Conservation (phyloP, 1,140 invertebrate species). For the Antheraea mylitta region DNA sequence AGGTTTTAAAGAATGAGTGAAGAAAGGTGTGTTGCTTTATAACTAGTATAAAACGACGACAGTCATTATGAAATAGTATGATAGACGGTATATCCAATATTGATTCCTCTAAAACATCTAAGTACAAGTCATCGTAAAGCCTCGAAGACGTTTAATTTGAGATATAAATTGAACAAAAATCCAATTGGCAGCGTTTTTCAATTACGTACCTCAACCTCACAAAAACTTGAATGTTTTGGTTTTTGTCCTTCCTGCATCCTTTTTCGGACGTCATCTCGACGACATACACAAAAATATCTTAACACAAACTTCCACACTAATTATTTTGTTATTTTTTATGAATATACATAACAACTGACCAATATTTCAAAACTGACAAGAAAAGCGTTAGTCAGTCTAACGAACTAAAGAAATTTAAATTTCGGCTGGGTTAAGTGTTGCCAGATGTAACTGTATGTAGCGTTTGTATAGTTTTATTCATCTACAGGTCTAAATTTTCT, state of each 20-base stretch:
- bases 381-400: conserved; percentile 18
- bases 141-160: too few relatives aligned
- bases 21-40: too few relatives aligned
- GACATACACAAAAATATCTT: conserved; percentile 42
- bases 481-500: too few relatives aligned
- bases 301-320: conserved; percentile 29
- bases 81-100: too few relatives aligned
- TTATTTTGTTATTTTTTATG: conserved; percentile 9
- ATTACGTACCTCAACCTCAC: conserved; percentile 85
- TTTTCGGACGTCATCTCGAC: conserved; percentile 67
- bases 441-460: not conserved
- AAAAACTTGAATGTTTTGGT: conserved; percentile 93
- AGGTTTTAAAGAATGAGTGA: too few relatives aligned
- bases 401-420: conserved; percentile 22
- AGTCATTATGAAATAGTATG: too few relatives aligned
- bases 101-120: too few relatives aligned
- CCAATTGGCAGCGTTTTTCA: not conserved
- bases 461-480: too few relatives aligned
- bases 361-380: conserved; percentile 18
- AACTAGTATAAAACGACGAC: too few relatives aligned
- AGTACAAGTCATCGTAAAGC: too few relatives aligned
- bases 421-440: conserved; percentile 10
- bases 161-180: too few relatives aligned
- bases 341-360: conserved; percentile 16
- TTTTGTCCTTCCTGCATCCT: conserved; percentile 71